phyloP scores from a whole-genome alignment of 2,888 invertebrate species.

The Cecidostiba fungosa region DNA sequence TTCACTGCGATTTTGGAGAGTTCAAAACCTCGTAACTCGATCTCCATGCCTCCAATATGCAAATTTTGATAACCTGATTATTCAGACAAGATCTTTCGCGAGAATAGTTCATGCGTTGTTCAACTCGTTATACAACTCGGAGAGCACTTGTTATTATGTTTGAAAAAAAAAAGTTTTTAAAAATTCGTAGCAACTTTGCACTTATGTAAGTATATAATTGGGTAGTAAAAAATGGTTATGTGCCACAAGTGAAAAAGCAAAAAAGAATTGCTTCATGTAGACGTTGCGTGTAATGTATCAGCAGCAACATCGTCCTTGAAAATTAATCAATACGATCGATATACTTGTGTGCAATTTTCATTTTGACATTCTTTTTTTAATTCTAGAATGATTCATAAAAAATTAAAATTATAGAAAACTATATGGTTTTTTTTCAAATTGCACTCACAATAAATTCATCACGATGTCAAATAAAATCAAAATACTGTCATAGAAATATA shows the following conservation, averaged over 20 bases:
- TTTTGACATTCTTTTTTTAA: not conserved
- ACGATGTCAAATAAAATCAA: no score
- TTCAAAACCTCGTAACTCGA: not conserved
- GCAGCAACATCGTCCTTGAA: slow-evolving; percentile 9
- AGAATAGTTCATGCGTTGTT: not conserved
- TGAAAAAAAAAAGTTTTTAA: not conserved
- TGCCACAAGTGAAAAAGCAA: not conserved
- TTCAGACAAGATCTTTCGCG: not conserved
- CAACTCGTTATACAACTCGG: not conserved
- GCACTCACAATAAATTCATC: not conserved
- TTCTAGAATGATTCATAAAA: not conserved
- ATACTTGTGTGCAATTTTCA: not conserved
- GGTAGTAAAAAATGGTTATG: not conserved
- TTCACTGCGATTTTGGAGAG: not conserved
- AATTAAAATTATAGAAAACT: not conserved
- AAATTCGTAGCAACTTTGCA: not conserved
- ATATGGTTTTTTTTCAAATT: not conserved
- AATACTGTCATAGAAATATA: no score
- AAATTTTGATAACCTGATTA: slow-evolving; percentile 13
- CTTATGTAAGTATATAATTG: not conserved
- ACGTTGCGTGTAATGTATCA: slow-evolving; percentile 18
- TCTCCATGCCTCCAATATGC: not conserved
- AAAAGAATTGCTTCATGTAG: not conserved
- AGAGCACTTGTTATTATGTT: not conserved
- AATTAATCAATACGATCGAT: not conserved